Evolutionary conservation across 1,140 invertebrate genomes (phyloP).

Genomic region (Cyclargus thomasi): DNA sequence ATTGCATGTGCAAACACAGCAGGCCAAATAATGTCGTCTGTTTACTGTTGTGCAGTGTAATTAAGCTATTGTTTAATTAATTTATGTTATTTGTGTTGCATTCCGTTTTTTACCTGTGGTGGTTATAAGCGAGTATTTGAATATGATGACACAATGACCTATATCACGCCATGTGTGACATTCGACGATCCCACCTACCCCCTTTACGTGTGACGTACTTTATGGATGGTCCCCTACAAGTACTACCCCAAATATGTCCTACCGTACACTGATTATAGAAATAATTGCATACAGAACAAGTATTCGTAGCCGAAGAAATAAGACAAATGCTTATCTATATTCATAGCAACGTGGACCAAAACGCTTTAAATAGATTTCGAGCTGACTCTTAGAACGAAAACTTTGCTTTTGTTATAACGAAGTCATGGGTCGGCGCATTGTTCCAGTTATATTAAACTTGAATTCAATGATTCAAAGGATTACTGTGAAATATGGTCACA

Average conservation of each 20-base stretch:
- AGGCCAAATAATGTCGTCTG: neutral
- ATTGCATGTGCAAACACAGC: neutral
- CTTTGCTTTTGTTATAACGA: constrained; percentile 46
- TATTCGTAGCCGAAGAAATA: neutral
- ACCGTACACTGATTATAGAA: too few relatives aligned
- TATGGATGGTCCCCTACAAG: too few relatives aligned
- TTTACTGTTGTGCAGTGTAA: neutral
- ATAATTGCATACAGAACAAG: too few relatives aligned
- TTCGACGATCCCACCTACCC: too few relatives aligned
- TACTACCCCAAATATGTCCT: too few relatives aligned
- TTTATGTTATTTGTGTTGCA: neutral
- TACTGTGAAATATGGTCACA: constrained; percentile 44
- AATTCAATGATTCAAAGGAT: constrained; percentile 54
- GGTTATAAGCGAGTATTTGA: too few relatives aligned
- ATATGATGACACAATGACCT: too few relatives aligned
- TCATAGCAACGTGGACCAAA: neutral
- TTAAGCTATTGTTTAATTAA: neutral
- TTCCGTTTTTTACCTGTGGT: neutral
- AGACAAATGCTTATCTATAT: neutral
- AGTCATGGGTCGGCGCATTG: constrained; percentile 45
- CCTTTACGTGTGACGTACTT: too few relatives aligned
- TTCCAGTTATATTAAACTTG: constrained; percentile 54
- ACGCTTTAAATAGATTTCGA: constrained; percentile 38
- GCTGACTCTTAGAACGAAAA: constrained; percentile 46
- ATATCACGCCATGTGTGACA: too few relatives aligned